phyloP scores from a whole-genome alignment of 2,888 invertebrate genomes.

The Eurytoma californica region DNA sequence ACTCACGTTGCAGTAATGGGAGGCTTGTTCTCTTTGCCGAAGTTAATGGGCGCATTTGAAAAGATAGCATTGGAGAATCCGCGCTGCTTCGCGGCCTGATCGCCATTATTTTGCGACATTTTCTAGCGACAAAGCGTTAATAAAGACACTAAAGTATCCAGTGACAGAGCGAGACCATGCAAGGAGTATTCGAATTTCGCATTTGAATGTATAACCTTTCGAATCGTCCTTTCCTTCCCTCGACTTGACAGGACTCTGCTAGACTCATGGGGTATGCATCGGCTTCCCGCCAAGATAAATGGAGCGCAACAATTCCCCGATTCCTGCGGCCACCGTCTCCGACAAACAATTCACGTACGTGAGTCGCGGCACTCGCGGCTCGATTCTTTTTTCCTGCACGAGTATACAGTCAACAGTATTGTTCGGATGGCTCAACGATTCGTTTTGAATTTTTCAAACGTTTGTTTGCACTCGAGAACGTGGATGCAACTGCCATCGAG shows the following conservation, averaged over 20 bases:
- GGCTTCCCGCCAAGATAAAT: not conserved
- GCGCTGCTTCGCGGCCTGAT: conserved; percentile 55
- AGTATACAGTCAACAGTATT: too few species aligned
- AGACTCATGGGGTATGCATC: conserved; percentile 44
- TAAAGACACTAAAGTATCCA: conserved; percentile 6
- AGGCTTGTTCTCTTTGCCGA: conserved; percentile 66
- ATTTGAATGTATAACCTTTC: conserved; percentile 49
- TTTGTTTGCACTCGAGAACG: conserved; percentile 35
- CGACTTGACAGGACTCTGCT: conserved; percentile 38
- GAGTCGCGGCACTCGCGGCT: not conserved
- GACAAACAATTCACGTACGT: too few species aligned
- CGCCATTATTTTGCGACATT: conserved; percentile 63
- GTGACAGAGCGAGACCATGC: conserved; percentile 33
- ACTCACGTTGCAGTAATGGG: conserved; percentile 65
- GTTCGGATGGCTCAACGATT: not conserved
- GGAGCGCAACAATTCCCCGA: not conserved
- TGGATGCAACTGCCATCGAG: conserved; percentile 40
- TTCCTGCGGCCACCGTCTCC: too few species aligned
- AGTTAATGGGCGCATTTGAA: conserved; percentile 67
- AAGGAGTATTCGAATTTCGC: conserved; percentile 37
- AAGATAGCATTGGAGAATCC: conserved; percentile 72
- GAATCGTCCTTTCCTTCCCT: conserved; percentile 31
- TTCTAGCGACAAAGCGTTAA: conserved; percentile 40
- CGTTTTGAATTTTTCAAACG: conserved; percentile 41
- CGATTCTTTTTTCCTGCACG: not conserved